Percentiles rank a stretch among this genome's conserved stretches.
phyloP scores from a whole-genome alignment of 2,113 vertebrate species.

The Leucoraja erinaceus region DNA sequence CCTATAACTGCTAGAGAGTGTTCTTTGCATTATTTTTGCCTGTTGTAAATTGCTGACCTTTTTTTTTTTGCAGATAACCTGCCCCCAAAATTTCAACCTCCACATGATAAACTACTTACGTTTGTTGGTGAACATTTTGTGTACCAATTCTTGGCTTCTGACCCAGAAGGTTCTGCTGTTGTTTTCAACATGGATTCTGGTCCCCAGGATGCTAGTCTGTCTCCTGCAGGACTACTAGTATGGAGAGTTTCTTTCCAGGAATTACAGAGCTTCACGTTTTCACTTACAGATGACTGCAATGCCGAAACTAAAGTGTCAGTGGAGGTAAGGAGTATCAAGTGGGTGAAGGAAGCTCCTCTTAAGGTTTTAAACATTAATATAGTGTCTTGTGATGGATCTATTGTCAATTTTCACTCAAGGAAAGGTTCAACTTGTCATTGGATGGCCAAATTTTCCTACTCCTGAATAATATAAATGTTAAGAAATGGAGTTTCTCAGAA shows the following conservation, averaged over 20 bases:
- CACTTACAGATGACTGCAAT: slow-evolving; percentile 67
- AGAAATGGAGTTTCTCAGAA: not conserved
- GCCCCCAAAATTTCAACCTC: slow-evolving; percentile 62
- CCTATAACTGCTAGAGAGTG: not conserved
- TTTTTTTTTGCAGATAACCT: slow-evolving; percentile 62
- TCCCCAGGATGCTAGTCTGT: slow-evolving; percentile 65
- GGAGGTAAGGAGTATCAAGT: slow-evolving; percentile 56
- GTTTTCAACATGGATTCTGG: slow-evolving; percentile 66
- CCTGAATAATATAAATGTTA: not conserved
- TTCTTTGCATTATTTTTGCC: not conserved
- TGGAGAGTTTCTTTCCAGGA: slow-evolving; percentile 62
- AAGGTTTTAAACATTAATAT: not conserved
- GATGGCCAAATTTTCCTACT: no score
- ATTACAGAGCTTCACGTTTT: slow-evolving; percentile 58
- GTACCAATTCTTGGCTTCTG: slow-evolving; percentile 70
- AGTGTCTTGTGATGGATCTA: not conserved
- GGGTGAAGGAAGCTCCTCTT: not conserved
- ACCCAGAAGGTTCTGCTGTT: slow-evolving; percentile 72
- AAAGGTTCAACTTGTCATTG: not conserved
- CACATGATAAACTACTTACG: slow-evolving; percentile 53
- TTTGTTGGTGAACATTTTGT: slow-evolving; percentile 74
- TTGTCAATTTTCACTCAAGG: not conserved
- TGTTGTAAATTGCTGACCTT: not conserved
- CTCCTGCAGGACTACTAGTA: slow-evolving; percentile 67
- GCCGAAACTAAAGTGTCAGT: slow-evolving; percentile 57